These are phyloP conservation scores for Larimichthys polyactis DNA, from an alignment of 2,113 vertebrate genomes.

Conservation along the genomic window DNA sequence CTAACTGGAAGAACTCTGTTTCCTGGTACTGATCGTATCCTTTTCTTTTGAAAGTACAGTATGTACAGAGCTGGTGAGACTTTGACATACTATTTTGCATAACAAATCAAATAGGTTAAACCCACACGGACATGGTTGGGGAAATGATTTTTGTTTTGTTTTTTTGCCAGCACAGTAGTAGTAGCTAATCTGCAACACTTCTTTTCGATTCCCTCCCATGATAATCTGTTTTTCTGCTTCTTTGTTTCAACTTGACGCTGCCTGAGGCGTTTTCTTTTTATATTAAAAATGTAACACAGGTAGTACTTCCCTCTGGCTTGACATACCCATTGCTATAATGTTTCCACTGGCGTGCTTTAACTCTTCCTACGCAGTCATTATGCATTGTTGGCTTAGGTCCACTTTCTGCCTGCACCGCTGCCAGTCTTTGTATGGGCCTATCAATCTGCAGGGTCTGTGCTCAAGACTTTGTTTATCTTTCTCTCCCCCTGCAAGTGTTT, in stretches of 20 bases:
- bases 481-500: constrained; percentile 9
- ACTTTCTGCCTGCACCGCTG: constrained; percentile 6
- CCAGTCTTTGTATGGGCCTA: background rate
- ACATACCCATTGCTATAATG: constrained; percentile 12
- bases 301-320: constrained; percentile 13
- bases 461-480: constrained; percentile 17
- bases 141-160: background rate
- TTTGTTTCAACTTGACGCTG: constrained; percentile 10
- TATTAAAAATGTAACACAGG: constrained; percentile 2
- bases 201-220: background rate
- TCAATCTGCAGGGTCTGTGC: constrained; percentile 11
- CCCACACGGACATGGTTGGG: background rate
- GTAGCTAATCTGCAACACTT: background rate
- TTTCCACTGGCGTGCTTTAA: constrained; percentile 29
- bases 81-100: constrained; percentile 15
- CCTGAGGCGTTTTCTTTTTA: constrained; percentile 17
- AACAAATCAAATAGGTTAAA: constrained; percentile 28
- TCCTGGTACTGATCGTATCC: constrained; percentile 99
- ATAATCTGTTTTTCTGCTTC: constrained; percentile 31
- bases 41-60: constrained; percentile 64
- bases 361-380: constrained; percentile 21
- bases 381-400: constrained; percentile 30
- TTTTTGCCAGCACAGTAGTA: background rate
- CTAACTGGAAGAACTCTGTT: constrained; percentile 97
- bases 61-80: background rate